Base-by-base conservation (phyloP, 1,140 invertebrate genomes). In the Panonychus citri region DNA sequence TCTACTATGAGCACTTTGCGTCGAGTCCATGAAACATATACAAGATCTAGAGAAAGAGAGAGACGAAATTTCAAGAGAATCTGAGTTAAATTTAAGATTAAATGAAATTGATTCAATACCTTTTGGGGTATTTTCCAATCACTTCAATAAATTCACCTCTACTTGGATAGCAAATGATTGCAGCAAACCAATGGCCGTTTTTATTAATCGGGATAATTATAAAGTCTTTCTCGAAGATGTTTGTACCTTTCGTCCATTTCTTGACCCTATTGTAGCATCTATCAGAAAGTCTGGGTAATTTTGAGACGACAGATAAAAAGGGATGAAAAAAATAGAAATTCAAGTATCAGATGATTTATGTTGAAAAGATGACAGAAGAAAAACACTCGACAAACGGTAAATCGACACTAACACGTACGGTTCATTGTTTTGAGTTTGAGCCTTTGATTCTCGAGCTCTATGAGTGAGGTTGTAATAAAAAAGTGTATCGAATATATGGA, bases 141-240 rank as follows among this genome's bases (percentile, higher is more conserved):
- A 26, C 17, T n/a, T 43, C 21, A 15, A 28, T 17, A 2, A 27
- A 57, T 3, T 12, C 24, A 40, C 13, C 39, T 40, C 39, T 53
- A 1, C 27, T 25, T 19, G 90, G 88, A 69, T 83, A 95, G 70
- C 90, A 96, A 53, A 97, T 86, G 48, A 97, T 88, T 3, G 88
- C 90, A 59, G 96, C 73, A 71, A 91, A 96, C 93, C 93, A 98
- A 75, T 98, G 93, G 28, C 75, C 73, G 64, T 89, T 85, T 75
- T 96, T 88, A 75, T 95, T 94, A 42, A 97, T 94, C 60, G 93
- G 91, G 67, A 98, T 82, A 61, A 98, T 78, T 53, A 98, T 79
- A 68, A 83, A 97, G 69, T 97, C 91, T 75, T 95, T 95, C 52
- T 85, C 78, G 71, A 98, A 98, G 51, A 98, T 78, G 70, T 97